A percentile compares a stretch with the other conserved stretches of the same genome.
Evolutionary conservation across 2,888 invertebrate genomes (phyloP).

Genomic region (Arrhopalites spinosus): DNA sequence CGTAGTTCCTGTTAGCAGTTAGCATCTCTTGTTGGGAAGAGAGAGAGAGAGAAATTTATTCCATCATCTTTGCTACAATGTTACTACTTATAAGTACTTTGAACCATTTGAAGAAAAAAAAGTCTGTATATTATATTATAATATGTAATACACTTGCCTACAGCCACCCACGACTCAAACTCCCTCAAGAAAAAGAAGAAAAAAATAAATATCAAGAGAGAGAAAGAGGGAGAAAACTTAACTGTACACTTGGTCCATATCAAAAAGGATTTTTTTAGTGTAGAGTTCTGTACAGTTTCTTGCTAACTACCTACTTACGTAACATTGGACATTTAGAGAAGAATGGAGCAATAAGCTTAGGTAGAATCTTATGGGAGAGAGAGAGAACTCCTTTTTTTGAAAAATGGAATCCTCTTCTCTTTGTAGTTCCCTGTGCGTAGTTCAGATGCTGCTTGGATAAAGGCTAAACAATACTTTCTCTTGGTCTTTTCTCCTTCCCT

Average conservation of each 20-base stretch:
- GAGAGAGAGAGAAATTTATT: background rate
- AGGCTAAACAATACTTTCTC: slow-evolving; percentile 30
- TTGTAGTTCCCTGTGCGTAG: slow-evolving; percentile 14
- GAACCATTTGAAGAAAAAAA: background rate
- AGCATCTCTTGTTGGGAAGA: background rate
- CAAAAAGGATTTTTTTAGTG: background rate
- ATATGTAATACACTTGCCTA: too few species aligned
- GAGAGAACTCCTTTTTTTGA: background rate
- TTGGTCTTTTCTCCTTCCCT: background rate
- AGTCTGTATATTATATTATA: background rate
- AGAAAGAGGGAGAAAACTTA: background rate
- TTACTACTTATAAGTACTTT: background rate
- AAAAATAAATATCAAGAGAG: background rate
- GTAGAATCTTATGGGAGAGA: slow-evolving; percentile 19
- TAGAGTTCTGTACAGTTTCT: slow-evolving; percentile 1
- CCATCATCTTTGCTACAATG: background rate
- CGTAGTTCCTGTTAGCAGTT: background rate
- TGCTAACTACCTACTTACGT: slow-evolving; percentile 27
- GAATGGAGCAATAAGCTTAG: slow-evolving; percentile 29
- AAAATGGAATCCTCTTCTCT: slow-evolving; percentile 20
- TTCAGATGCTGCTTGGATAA: slow-evolving; percentile 26
- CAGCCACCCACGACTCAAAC: background rate
- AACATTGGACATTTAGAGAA: slow-evolving; percentile 22
- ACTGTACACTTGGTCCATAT: background rate
- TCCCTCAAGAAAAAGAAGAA: background rate